A percentile compares a stretch with the other conserved stretches of the same genome.
Evolutionary conservation across 2,113 vertebrate genomes (phyloP).

Genomic region (Embiotoca jacksoni): DNA sequence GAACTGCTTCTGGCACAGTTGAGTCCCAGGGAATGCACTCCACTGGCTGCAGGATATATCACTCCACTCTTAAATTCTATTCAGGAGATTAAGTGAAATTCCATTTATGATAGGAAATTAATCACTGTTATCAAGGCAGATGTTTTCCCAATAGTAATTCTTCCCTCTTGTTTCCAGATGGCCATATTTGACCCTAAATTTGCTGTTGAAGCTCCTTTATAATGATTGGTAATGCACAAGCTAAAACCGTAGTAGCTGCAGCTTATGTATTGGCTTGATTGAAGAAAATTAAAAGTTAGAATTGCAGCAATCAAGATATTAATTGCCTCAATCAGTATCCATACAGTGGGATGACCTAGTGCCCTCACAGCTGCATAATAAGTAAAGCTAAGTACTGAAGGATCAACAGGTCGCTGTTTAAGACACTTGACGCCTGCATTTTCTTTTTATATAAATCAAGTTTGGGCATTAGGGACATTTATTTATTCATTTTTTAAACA

Average conservation of each 20-base stretch:
- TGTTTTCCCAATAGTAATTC: slow-evolving; percentile 44
- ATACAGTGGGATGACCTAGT: neutral
- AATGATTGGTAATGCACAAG: slow-evolving; percentile 9
- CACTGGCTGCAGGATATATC: slow-evolving; percentile 52
- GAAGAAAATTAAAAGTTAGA: slow-evolving; percentile 23
- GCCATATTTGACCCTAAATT: slow-evolving; percentile 18
- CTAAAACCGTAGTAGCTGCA: slow-evolving; percentile 29
- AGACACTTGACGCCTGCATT: neutral
- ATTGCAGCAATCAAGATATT: slow-evolving; percentile 26
- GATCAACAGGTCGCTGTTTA: neutral
- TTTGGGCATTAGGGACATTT: neutral
- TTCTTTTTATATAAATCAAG: neutral
- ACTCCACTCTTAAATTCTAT: slow-evolving; percentile 51
- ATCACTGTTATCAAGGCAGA: slow-evolving; percentile 59
- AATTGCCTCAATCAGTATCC: slow-evolving; percentile 30
- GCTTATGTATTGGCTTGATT: slow-evolving; percentile 33
- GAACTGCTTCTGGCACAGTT: slow-evolving; percentile 16
- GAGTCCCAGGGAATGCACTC: slow-evolving; percentile 37
- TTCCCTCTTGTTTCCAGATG: slow-evolving; percentile 23
- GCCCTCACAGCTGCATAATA: slow-evolving; percentile 13
- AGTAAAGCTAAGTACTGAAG: neutral
- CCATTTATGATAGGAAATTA: slow-evolving; percentile 45
- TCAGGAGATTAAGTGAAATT: slow-evolving; percentile 49
- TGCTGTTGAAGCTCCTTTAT: slow-evolving; percentile 4
- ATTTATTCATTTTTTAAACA: neutral